Evolutionary conservation across 2,797 vertebrate genomes (phyloP).

Genomic region (Florisuga fusca): DNA sequence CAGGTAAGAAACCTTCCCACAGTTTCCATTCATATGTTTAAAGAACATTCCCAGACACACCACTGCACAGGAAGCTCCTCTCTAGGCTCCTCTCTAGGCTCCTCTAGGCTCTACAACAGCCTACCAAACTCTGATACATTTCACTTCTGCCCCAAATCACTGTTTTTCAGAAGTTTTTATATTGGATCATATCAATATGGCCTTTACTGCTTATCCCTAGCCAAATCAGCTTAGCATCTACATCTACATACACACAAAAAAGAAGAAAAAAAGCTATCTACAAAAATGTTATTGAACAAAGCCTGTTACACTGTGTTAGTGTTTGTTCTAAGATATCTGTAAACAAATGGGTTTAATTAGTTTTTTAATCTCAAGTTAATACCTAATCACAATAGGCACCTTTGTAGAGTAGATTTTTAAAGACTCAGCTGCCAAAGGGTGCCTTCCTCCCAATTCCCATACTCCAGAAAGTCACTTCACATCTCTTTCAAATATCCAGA

Average conservation of each 20-base stretch:
- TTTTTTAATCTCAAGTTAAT: slow-evolving; percentile 3
- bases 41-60: not conserved
- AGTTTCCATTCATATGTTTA: not conserved
- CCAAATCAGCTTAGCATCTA: not conserved
- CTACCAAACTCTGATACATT: not conserved
- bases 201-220: not conserved
- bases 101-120: not conserved
- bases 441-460: not conserved
- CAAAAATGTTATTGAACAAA: not conserved
- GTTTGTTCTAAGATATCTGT: not conserved
- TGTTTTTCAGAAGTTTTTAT: not conserved
- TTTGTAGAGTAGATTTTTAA: not conserved
- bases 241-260: not conserved
- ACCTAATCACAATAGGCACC: not conserved
- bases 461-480: not conserved
- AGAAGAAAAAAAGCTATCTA: not conserved
- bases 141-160: not conserved
- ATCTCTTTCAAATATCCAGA: not conserved
- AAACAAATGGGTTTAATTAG: slow-evolving; percentile 16
- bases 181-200: not conserved
- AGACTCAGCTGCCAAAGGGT: not conserved
- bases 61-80: not conserved
- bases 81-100: no score
- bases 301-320: no score
- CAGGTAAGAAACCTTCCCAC: not conserved